A percentile compares a stretch with the other conserved stretches of the same genome.
Conservation (phyloP, 1,140 invertebrate species). For the Drosophila busckii region DNA sequence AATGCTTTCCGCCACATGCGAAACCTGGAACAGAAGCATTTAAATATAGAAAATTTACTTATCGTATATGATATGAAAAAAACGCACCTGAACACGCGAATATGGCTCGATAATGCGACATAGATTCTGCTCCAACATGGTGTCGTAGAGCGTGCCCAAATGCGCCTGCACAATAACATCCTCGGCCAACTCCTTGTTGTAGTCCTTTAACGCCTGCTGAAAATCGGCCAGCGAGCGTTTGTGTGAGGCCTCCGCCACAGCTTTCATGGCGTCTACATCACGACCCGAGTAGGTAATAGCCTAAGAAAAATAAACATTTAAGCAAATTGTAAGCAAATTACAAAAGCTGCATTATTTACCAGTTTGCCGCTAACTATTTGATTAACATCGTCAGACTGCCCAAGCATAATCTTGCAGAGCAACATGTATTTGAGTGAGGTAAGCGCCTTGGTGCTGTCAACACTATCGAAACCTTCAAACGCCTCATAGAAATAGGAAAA, state of each 20-base stretch:
- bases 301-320: constrained; percentile 16
- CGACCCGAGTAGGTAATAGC: constrained; percentile 97
- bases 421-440: constrained; percentile 99
- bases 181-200: constrained; percentile 93
- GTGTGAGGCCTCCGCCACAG: constrained; percentile 96
- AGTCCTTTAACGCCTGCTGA: constrained; percentile 91
- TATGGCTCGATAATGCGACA: constrained; percentile 99
- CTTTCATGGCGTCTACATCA: constrained; percentile 98
- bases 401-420: constrained; percentile 98
- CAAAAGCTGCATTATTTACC: constrained; percentile 33
- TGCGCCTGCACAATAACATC: constrained; percentile 98
- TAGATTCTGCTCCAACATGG: constrained; percentile 99
- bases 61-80: background rate
- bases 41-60: background rate
- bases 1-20: constrained; percentile 91
- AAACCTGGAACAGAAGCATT: constrained; percentile 81
- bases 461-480: constrained; percentile 99
- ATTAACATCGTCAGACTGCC: constrained; percentile 96
- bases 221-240: constrained; percentile 98
- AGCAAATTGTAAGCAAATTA: background rate
- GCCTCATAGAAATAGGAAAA: constrained; percentile 99
- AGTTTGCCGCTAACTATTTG: constrained; percentile 97
- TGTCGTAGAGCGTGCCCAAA: constrained; percentile 97
- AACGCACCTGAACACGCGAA: constrained; percentile 94
- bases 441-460: constrained; percentile 94